phyloP scores from a whole-genome alignment of 1,140 invertebrate species.

The Daktulosphaira vitifoliae region DNA sequence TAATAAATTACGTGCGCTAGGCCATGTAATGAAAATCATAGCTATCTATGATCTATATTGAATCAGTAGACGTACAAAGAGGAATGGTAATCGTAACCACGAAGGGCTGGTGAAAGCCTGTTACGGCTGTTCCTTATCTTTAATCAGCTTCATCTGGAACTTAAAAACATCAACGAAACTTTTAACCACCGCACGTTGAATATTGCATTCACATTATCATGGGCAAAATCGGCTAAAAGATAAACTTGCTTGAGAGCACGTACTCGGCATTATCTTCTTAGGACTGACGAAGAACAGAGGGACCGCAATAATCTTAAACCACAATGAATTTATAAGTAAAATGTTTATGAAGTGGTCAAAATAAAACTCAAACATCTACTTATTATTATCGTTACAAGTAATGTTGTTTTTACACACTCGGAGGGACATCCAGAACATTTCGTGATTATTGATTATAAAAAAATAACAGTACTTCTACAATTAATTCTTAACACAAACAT shows the following conservation, averaged over 20 bases:
- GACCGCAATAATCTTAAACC: slow-evolving; percentile 13
- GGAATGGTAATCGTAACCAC: not conserved
- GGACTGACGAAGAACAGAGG: not conserved
- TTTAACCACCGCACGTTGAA: slow-evolving; percentile 17
- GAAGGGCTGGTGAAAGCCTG: not conserved
- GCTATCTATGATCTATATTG: too few species aligned
- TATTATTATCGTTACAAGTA: too few species aligned
- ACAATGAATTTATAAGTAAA: slow-evolving; percentile 9
- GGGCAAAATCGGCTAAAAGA: slow-evolving; percentile 12
- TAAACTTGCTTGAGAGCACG: slow-evolving; percentile 8
- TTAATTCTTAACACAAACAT: too few species aligned
- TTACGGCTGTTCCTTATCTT: not conserved
- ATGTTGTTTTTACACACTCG: too few species aligned
- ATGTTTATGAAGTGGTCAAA: slow-evolving; percentile 3
- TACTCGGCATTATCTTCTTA: slow-evolving; percentile 13
- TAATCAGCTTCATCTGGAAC: not conserved
- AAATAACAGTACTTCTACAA: too few species aligned
- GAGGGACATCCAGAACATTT: too few species aligned
- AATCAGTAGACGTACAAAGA: not conserved
- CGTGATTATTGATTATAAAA: too few species aligned
- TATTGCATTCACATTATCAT: slow-evolving; percentile 8
- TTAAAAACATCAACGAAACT: slow-evolving; percentile 23
- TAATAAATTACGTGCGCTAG: too few species aligned
- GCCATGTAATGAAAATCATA: too few species aligned
- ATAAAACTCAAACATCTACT: too few species aligned